phyloP scores from a whole-genome alignment of 1,140 invertebrate genomes.

The Temnothorax curvispinosus region DNA sequence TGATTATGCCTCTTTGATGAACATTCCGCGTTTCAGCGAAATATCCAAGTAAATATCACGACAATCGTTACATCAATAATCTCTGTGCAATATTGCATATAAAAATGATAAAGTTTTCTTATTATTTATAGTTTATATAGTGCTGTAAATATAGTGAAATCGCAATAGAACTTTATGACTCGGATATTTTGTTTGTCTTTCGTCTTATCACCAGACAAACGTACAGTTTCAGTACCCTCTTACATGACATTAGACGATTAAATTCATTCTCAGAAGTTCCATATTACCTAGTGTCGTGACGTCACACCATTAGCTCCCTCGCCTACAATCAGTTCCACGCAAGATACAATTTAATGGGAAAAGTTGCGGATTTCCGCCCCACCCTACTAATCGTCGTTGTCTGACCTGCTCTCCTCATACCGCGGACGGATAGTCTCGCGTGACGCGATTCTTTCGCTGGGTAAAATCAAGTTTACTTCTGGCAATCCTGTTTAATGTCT shows the following conservation, averaged over 20 bases:
- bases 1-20: neutral
- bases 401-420: neutral
- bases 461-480: conserved; percentile 34
- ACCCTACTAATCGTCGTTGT: neutral
- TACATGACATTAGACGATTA: conserved; percentile 52
- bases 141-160: neutral
- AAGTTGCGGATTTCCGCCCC: neutral
- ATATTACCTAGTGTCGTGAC: conserved; percentile 49
- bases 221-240: conserved; percentile 29
- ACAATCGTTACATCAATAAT: neutral
- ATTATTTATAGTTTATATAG: neutral
- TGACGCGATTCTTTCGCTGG: neutral
- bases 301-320: conserved; percentile 26
- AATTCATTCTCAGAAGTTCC: conserved; percentile 15
- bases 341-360: conserved; percentile 53
- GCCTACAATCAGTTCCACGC: conserved; percentile 26
- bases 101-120: neutral
- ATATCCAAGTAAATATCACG: neutral
- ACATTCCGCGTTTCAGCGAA: neutral
- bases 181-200: conserved; percentile 37
- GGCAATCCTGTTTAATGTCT: conserved; percentile 1
- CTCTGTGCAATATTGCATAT: neutral
- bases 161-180: neutral
- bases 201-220: conserved; percentile 9
- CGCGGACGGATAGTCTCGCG: neutral